These are phyloP conservation scores for Platichthys flesus DNA, from an alignment of 2,113 vertebrate genomes.

Conservation along the genomic window DNA sequence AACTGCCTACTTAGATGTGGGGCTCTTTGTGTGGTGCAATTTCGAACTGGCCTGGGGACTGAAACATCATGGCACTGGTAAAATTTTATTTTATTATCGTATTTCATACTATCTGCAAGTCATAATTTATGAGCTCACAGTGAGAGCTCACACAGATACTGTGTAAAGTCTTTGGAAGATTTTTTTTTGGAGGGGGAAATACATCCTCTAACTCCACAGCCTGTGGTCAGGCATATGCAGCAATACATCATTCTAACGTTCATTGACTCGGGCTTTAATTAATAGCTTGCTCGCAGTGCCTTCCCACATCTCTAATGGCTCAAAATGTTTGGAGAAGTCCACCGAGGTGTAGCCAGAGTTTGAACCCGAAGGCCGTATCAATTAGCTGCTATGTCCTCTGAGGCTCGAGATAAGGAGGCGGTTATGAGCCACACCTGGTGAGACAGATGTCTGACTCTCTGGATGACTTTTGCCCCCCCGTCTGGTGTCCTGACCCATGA, in stretches of 20 bases:
- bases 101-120: constrained; percentile 6
- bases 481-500: constrained; percentile 46
- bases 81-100: background rate
- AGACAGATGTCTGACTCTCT: constrained; percentile 49
- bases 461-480: constrained; percentile 26
- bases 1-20: background rate
- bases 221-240: constrained; percentile 27
- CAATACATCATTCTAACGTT: constrained; percentile 29
- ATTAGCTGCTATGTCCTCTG: constrained; percentile 48
- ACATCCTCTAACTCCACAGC: constrained; percentile 6
- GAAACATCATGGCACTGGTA: background rate
- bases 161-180: background rate
- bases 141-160: background rate
- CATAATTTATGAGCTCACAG: background rate
- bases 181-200: constrained; percentile 19
- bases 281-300: constrained; percentile 7
- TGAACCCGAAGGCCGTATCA: constrained; percentile 50
- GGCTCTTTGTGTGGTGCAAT: background rate
- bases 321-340: constrained; percentile 15
- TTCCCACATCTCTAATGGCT: constrained; percentile 20
- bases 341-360: constrained; percentile 5
- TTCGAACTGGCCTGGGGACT: background rate
- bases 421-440: constrained; percentile 44
- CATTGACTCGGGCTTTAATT: constrained; percentile 24
- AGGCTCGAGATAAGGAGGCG: constrained; percentile 29